phyloP scores from a whole-genome alignment of 2,113 vertebrate genomes.

The Craseonycteris thonglongyai region DNA sequence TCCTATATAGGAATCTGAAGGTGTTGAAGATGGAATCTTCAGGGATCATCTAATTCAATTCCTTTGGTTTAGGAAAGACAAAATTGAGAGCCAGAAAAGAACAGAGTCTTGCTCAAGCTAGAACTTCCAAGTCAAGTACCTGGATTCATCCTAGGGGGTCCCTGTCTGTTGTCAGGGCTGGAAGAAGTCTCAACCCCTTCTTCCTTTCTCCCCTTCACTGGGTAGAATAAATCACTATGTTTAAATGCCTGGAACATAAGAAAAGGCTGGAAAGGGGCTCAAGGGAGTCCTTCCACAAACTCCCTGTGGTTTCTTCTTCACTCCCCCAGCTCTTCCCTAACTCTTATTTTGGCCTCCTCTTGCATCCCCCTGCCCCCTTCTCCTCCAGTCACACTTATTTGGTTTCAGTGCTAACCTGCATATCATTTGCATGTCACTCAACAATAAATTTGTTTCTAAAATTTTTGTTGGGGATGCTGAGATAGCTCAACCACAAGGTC shows the following conservation, averaged over 20 bases:
- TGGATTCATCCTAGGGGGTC: neutral
- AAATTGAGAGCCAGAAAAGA: neutral
- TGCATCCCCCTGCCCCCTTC: neutral
- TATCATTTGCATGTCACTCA: neutral
- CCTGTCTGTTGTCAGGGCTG: neutral
- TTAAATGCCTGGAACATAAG: neutral
- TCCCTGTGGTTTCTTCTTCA: neutral
- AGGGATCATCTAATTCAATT: neutral
- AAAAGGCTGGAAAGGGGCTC: neutral
- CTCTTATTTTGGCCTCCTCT: neutral
- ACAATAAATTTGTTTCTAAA: neutral
- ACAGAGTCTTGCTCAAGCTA: neutral
- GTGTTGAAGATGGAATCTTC: neutral
- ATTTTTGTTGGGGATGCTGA: too few relatives aligned
- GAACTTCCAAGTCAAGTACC: neutral
- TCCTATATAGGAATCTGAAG: conserved; percentile 20
- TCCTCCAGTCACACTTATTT: neutral
- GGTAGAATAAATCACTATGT: neutral
- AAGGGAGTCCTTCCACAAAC: neutral
- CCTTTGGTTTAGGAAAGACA: neutral
- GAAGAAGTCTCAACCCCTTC: neutral
- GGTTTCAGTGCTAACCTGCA: neutral
- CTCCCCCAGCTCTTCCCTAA: neutral
- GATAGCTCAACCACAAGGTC: too few relatives aligned
- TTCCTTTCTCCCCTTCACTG: neutral